A percentile compares a stretch with the other conserved stretches of the same genome.
phyloP scores from a whole-genome alignment of 2,888 invertebrate species.

The Apocheima hispidaria region DNA sequence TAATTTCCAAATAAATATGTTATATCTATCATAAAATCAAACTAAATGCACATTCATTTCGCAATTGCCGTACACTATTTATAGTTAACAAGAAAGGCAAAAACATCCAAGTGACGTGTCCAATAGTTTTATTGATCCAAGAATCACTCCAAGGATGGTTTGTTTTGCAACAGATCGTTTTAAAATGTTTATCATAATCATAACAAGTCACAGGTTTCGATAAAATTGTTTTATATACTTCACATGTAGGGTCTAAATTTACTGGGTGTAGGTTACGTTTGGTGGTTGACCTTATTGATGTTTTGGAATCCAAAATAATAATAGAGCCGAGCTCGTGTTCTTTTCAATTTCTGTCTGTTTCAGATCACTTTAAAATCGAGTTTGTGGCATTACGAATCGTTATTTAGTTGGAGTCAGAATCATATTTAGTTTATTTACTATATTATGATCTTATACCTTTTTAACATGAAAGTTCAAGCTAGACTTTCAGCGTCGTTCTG shows the following conservation, averaged over 20 bases:
- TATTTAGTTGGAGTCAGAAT: too few species aligned
- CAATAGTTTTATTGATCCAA: constrained; percentile 5
- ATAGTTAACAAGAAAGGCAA: not conserved
- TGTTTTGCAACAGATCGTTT: constrained; percentile 17
- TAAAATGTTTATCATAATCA: constrained; percentile 29
- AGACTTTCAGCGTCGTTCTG: too few species aligned
- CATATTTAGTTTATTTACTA: too few species aligned
- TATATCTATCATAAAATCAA: too few species aligned
- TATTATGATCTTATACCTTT: too few species aligned
- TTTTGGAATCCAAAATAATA: not conserved
- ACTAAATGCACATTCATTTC: too few species aligned
- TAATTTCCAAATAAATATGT: too few species aligned
- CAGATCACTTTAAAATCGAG: too few species aligned
- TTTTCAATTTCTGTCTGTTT: too few species aligned
- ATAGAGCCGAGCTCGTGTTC: not conserved
- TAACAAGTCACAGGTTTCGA: constrained; percentile 23
- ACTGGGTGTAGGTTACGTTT: constrained; percentile 4
- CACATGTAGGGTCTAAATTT: constrained; percentile 24
- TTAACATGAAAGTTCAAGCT: too few species aligned
- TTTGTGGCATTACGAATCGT: too few species aligned
- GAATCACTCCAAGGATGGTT: constrained; percentile 19
- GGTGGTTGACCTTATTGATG: constrained; percentile 20
- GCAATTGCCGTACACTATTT: too few species aligned
- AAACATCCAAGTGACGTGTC: not conserved
- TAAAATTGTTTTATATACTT: constrained; percentile 29